These are phyloP conservation scores for Augochlorella aurata DNA, from an alignment of 2,888 invertebrate species.

Conservation along the genomic window DNA sequence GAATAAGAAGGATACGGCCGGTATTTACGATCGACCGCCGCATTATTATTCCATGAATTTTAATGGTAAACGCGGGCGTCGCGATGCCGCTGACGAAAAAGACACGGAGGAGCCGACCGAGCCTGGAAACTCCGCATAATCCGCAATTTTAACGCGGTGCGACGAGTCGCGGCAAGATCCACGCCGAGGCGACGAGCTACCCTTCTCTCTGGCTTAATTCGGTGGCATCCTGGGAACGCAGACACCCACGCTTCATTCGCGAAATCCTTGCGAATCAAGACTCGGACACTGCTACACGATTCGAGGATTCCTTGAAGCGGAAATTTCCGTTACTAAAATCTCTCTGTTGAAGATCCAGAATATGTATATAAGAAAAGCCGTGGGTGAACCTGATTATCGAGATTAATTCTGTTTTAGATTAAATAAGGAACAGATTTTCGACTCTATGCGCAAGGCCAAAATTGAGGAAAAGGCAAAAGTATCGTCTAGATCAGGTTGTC, in stretches of 20 bases:
- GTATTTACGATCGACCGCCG: constrained; percentile 73
- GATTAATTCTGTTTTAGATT: too few species aligned
- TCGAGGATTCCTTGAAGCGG: background rate
- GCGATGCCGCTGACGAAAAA: constrained; percentile 37
- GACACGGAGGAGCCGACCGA: constrained; percentile 27
- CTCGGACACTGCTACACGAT: background rate
- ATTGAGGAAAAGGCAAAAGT: too few species aligned
- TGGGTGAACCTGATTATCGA: too few species aligned
- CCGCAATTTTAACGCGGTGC: constrained; percentile 69
- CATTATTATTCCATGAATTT: constrained; percentile 81
- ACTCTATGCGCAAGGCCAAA: too few species aligned
- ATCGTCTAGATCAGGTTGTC: too few species aligned
- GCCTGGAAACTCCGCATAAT: constrained; percentile 68
- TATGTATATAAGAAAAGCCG: too few species aligned
- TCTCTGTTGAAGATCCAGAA: too few species aligned
- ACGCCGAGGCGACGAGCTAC: constrained; percentile 45
- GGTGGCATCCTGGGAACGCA: constrained; percentile 65
- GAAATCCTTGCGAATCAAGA: background rate
- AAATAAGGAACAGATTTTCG: too few species aligned
- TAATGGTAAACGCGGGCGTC: constrained; percentile 71
- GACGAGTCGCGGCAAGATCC: constrained; percentile 64
- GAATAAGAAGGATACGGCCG: constrained; percentile 61
- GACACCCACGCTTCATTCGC: constrained; percentile 24
- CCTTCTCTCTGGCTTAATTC: constrained; percentile 67
- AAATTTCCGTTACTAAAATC: background rate